These are phyloP conservation scores for Nesoenas mayeri DNA, from an alignment of 2,113 vertebrate species.

Conservation along the genomic window DNA sequence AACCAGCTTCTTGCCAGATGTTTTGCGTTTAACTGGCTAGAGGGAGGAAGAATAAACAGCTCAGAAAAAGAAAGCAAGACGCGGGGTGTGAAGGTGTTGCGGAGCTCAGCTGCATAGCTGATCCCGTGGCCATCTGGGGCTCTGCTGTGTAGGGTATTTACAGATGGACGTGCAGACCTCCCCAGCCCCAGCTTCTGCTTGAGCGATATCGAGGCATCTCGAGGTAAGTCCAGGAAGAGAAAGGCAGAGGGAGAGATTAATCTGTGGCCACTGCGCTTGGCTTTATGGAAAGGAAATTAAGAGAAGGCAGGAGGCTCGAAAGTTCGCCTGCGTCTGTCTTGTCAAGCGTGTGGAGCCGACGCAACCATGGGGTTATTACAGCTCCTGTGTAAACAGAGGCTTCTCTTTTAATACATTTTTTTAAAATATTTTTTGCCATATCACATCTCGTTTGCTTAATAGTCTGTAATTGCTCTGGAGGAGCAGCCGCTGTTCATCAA, in stretches of 20 bases:
- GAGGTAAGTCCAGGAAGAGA: background rate
- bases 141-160: background rate
- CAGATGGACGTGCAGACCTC: background rate
- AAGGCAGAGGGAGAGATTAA: background rate
- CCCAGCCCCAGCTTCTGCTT: background rate
- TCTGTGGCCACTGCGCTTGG: background rate
- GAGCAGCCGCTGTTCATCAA: background rate
- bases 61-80: background rate
- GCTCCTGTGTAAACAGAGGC: background rate
- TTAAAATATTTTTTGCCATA: background rate
- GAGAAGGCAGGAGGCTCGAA: background rate
- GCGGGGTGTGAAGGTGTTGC: background rate
- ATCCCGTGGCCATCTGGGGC: background rate
- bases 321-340: background rate
- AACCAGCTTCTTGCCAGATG: background rate
- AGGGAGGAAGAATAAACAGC: background rate
- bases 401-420: background rate
- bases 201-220: background rate
- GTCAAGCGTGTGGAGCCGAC: background rate
- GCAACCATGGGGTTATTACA: background rate
- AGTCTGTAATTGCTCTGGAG: conserved; percentile 5
- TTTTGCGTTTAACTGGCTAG: background rate
- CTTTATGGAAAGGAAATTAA: conserved; percentile 19
- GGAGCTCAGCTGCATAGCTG: accelerated
- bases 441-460: conserved; percentile 35